Evolutionary conservation across 2,888 invertebrate species (phyloP), one percentile per base, ranked within the genome.

Genomic region (Aphidius colemani): DNA sequence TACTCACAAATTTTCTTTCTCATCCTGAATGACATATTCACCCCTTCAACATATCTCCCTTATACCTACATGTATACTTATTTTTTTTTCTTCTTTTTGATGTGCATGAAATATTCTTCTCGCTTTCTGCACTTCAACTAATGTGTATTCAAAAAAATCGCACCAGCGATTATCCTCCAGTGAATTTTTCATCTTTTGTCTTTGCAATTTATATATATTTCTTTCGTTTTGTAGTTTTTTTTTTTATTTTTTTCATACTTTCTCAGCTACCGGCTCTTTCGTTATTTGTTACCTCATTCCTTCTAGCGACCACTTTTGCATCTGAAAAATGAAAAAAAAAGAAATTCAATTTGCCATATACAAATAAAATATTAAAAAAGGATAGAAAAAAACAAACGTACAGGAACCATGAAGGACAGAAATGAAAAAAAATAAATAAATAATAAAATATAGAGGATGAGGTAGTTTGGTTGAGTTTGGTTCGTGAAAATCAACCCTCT

Each of bases 401-500:
- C 30, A 30, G 59, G 43, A 53, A 30, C 13, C 13, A 18, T 43
- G 40, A 62, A 50, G 59, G 61, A 63, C 59, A 39, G 45, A 48
- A 64, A 60, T 62, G 65, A 43, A 62, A 63, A 41, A 55, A 18
- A 18, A 18, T 18, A 18, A 18, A 18, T 18, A 18, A 18, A 18
- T 18, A 6, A 44, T 44, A 55, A 41, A 44, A 55, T 18, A 55
- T 18, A 55, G 55, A 44, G 55, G 44, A 44, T 55, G 44, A 55
- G 44, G 55, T 55, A 55, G 44, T 44, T 44, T 9, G 57, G 57
- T 69, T 67, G 72, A 74, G 72, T 75, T 71, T 72, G 51, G 57
- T 48, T 63, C 55, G 56, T 18, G 13, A 72, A 73, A 76, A 78
- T 77, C 73, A 75, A 78, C 72, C 74, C 72, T 72, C 62, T 60